Percentiles rank a stretch among this genome's conserved stretches.
Evolutionary conservation across 1,140 invertebrate species (phyloP).

Genomic region (Lucilia cuprina): DNA sequence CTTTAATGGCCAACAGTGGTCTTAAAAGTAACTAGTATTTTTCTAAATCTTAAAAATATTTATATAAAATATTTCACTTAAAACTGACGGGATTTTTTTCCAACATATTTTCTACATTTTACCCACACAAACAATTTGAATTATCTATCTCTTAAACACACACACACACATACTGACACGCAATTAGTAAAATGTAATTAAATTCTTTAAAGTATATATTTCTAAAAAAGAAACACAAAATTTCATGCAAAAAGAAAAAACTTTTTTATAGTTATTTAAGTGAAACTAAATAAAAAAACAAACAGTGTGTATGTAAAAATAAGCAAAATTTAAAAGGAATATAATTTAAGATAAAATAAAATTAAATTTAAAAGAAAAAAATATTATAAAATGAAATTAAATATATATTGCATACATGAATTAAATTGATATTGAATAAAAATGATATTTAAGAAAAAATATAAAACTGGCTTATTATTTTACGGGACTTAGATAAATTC

Average conservation of each 20-base stretch:
- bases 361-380: neutral
- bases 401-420: constrained; percentile 14
- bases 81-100: too few species aligned
- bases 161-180: neutral
- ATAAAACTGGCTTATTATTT: too few species aligned
- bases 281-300: neutral
- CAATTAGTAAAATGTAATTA: neutral
- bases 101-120: too few species aligned
- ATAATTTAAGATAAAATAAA: neutral
- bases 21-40: too few species aligned
- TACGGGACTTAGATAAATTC: too few species aligned
- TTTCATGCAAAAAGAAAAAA: neutral
- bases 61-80: too few species aligned
- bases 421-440: constrained; percentile 6
- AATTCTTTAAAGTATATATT: neutral
- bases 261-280: neutral
- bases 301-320: neutral
- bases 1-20: too few species aligned
- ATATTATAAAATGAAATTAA: neutral
- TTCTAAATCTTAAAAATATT: too few species aligned
- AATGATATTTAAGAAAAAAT: neutral
- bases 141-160: neutral
- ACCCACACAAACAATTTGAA: too few species aligned
- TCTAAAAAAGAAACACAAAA: too few species aligned
- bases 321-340: neutral